A percentile compares a stretch with the other conserved stretches of the same genome.
Evolutionary conservation across 2,113 vertebrate genomes (phyloP).

Genomic region (Cyprinodon variegatus): DNA sequence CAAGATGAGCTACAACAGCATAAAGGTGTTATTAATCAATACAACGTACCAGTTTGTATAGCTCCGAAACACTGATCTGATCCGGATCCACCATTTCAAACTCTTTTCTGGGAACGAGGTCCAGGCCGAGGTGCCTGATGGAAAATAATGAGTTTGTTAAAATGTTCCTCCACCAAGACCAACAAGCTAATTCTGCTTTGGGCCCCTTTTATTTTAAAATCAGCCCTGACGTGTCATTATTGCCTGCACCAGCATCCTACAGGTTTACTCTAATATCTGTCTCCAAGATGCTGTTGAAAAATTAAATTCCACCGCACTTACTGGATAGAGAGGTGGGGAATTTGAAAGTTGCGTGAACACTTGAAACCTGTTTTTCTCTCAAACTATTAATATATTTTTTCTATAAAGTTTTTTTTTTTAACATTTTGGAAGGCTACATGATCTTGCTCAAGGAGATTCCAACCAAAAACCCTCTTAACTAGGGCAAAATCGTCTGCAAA

Average conservation of each 20-base stretch:
- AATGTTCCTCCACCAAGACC: not conserved
- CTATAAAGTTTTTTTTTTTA: too few species aligned
- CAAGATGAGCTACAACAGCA: slow-evolving; percentile 5
- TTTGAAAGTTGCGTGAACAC: too few species aligned
- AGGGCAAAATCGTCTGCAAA: too few species aligned
- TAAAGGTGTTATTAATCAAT: slow-evolving; percentile 19
- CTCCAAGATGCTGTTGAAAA: too few species aligned
- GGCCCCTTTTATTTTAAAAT: not conserved
- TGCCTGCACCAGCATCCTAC: not conserved
- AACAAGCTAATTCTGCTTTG: not conserved
- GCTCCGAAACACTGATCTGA: slow-evolving; percentile 95
- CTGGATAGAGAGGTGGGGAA: too few species aligned
- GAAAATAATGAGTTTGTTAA: not conserved
- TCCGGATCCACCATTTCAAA: slow-evolving; percentile 98
- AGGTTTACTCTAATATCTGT: not conserved
- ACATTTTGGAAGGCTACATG: too few species aligned
- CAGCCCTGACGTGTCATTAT: not conserved
- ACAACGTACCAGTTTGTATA: slow-evolving; percentile 94
- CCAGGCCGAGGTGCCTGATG: slow-evolving; percentile 91
- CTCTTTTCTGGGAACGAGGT: slow-evolving; percentile 96
- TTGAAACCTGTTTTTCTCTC: too few species aligned
- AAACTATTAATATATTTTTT: too few species aligned
- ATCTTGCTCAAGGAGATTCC: too few species aligned
- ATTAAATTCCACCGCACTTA: too few species aligned
- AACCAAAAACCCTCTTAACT: too few species aligned